phyloP scores from a whole-genome alignment of 2,888 invertebrate species.

The Cantharis nigra region DNA sequence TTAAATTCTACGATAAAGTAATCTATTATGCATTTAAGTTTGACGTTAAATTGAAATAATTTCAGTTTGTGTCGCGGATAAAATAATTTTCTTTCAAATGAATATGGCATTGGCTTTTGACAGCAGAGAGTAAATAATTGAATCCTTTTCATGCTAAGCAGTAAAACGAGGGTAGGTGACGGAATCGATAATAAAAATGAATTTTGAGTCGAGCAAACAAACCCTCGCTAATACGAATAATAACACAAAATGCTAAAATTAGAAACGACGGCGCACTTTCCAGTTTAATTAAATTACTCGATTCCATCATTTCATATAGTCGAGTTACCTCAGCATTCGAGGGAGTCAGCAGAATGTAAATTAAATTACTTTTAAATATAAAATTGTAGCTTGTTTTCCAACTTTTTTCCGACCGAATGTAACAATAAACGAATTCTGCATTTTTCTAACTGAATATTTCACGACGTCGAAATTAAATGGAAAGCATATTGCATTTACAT shows the following conservation, averaged over 20 bases:
- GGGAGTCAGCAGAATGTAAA: conserved; percentile 38
- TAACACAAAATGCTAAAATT: conserved; percentile 39
- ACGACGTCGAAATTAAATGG: not conserved
- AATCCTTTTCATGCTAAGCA: conserved; percentile 20
- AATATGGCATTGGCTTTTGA: conserved; percentile 16
- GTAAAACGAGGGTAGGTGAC: conserved; percentile 25
- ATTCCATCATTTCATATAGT: conserved; percentile 42
- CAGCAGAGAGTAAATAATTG: conserved; percentile 24
- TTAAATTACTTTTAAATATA: conserved; percentile 40
- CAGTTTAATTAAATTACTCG: conserved; percentile 46
- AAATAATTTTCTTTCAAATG: conserved; percentile 21
- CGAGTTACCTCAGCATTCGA: conserved; percentile 33
- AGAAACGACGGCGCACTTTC: conserved; percentile 40
- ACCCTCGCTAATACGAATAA: conserved; percentile 37
- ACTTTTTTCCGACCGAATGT: not conserved
- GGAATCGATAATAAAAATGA: conserved; percentile 33
- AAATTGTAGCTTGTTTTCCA: conserved; percentile 1
- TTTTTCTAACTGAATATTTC: not conserved
- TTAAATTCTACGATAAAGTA: not conserved
- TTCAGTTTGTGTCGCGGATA: conserved; percentile 18
- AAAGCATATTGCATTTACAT: not conserved
- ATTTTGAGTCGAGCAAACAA: conserved; percentile 30
- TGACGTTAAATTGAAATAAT: conserved; percentile 13
- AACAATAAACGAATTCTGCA: not conserved
- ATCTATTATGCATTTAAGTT: not conserved